A percentile compares a stretch with the other conserved stretches of the same genome.
These are phyloP conservation scores for Melinopterus prodromus DNA, from an alignment of 2,888 invertebrate species.

Conservation along the genomic window DNA sequence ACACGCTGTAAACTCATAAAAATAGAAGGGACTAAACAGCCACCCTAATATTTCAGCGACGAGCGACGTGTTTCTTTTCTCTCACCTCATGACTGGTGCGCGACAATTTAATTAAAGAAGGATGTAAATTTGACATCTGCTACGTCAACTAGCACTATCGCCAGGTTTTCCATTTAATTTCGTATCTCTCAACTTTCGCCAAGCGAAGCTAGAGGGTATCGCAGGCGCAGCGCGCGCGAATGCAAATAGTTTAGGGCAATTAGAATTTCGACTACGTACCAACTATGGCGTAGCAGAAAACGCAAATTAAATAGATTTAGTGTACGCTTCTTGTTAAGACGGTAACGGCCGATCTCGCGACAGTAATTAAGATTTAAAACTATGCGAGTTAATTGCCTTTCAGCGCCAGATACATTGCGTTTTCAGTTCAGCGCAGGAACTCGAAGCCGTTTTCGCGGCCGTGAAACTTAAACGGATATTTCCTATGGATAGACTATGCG, in stretches of 20 bases:
- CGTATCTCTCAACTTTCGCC: background rate
- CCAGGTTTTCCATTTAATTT: background rate
- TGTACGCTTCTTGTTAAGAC: conserved; percentile 23
- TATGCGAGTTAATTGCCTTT: conserved; percentile 36
- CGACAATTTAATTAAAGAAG: background rate
- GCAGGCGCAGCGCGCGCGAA: background rate
- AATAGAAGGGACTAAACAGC: background rate
- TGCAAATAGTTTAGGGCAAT: conserved; percentile 8
- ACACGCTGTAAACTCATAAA: background rate
- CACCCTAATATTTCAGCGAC: background rate
- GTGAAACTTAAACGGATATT: background rate
- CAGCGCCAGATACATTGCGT: conserved; percentile 27
- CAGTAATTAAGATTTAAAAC: conserved; percentile 37
- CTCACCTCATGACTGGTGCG: background rate
- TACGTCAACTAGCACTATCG: background rate
- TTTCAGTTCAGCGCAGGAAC: conserved; percentile 14
- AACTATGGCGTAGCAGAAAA: background rate
- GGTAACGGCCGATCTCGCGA: conserved; percentile 25
- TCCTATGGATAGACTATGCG: too few species aligned
- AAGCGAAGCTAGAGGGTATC: background rate
- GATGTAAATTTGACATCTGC: background rate
- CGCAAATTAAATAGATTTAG: conserved; percentile 32
- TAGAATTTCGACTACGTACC: conserved; percentile 6
- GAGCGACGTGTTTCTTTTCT: background rate
- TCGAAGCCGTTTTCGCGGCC: conserved; percentile 7